phyloP scores from a whole-genome alignment of 1,140 invertebrate genomes.

The Rhagoletis zephyria region DNA sequence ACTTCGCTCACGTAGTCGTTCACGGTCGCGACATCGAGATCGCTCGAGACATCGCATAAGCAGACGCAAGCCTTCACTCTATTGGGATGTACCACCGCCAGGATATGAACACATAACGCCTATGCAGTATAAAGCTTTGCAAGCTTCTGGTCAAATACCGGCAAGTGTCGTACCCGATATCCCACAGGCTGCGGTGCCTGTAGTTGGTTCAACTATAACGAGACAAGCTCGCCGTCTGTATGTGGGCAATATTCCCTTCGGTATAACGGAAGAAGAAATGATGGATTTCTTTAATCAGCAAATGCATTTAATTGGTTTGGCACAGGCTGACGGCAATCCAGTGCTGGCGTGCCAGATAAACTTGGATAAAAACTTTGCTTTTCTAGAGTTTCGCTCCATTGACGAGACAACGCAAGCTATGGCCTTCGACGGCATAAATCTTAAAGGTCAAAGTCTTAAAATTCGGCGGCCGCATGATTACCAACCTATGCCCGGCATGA shows the following conservation, averaged over 20 bases:
- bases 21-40: slow-evolving; percentile 56
- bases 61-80: slow-evolving; percentile 83
- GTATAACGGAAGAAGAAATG: slow-evolving; percentile 98
- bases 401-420: slow-evolving; percentile 99
- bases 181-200: slow-evolving; percentile 92
- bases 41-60: slow-evolving; percentile 53
- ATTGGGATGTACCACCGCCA: slow-evolving; percentile 98
- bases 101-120: slow-evolving; percentile 97
- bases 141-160: slow-evolving; percentile 92
- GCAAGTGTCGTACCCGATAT: slow-evolving; percentile 90
- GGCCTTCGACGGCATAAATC: slow-evolving; percentile 99
- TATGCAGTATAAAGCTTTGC: slow-evolving; percentile 86
- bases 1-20: slow-evolving; percentile 37
- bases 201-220: slow-evolving; percentile 97
- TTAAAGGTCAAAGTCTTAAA: slow-evolving; percentile 98
- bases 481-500: slow-evolving; percentile 75
- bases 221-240: slow-evolving; percentile 94
- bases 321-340: slow-evolving; percentile 94
- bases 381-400: slow-evolving; percentile 96
- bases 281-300: slow-evolving; percentile 99
- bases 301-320: slow-evolving; percentile 96
- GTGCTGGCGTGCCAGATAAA: slow-evolving; percentile 99
- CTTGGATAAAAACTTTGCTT: slow-evolving; percentile 99
- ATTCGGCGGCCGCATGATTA: slow-evolving; percentile 99
- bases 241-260: slow-evolving; percentile 99